Base-by-base conservation (phyloP, 1,140 invertebrate species). In the Lutraria rhynchaena region DNA sequence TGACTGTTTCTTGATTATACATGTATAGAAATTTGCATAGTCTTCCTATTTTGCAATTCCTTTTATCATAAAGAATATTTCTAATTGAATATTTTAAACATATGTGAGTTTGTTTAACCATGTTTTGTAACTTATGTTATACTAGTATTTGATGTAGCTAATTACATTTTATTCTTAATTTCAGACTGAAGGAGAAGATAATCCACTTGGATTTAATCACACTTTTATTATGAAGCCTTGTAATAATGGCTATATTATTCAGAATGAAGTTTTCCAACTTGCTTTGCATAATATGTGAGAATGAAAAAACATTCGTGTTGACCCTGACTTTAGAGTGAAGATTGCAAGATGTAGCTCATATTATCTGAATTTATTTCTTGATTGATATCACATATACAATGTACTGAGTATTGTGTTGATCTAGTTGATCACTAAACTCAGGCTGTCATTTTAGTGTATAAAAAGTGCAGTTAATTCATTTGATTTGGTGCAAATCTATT, bases 141-240 rank as follows among this genome's bases (percentile, higher is more conserved):
- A 61, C 5, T 61, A 29, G 3, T n/a, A 4, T 53, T 53, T 53
- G 51, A 53, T n/a, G 19, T 53, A 9, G 19, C 19, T 53, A 53
- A 53, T 53, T 5, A n/a, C 11, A 1, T 19, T 37, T 57, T 75
- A 1, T 53, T 60, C 37, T 22, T 55, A 13, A n/a, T 77, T 77
- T 27, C 75, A 77, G 75, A 57, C 49, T n/a, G 75, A 65, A 9
- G 73, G 73, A 9, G 75, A 77, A 27, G 44, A 35, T 11, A 65
- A 41, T 31, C 7, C 46, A 22, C 27, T 77, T 19, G 60, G 60
- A 33, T 77, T 53, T 31, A 77, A 13, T 15, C 75, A 77, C 11
- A 67, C 49, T 15, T 77, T 77, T 77, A 29, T 57, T 22, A 37
- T 77, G 55, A 37, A 53, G 22, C 41, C 41, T 2, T 3, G 7